Evolutionary conservation across 2,797 vertebrate genomes (phyloP).

Genomic region (Danio jaintianensis): DNA sequence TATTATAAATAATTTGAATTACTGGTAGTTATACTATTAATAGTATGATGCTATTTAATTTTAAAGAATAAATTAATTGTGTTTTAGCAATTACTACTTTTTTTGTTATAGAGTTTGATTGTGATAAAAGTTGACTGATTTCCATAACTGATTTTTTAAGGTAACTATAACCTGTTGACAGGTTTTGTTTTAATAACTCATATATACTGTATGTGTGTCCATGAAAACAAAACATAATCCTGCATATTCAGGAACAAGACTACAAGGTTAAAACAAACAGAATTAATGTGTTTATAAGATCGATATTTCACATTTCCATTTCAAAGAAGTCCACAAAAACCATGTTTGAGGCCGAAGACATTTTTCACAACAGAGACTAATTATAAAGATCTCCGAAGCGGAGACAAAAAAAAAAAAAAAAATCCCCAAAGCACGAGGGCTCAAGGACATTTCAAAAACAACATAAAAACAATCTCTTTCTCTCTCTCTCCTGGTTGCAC

Average conservation of each 20-base stretch:
- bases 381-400: conserved; percentile 48
- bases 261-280: conserved; percentile 12
- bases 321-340: conserved; percentile 56
- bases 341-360: conserved; percentile 51
- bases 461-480: conserved; percentile 29
- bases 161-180: neutral
- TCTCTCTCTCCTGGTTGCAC: neutral
- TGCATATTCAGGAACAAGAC: conserved; percentile 9
- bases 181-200: neutral
- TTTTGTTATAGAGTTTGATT: no score
- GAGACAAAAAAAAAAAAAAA: conserved; percentile 18
- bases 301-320: conserved; percentile 55
- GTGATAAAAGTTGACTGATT: no score
- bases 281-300: conserved; percentile 43
- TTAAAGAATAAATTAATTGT: no score
- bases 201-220: neutral
- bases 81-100: no score
- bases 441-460: conserved; percentile 58
- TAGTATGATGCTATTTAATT: no score
- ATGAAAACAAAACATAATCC: conserved; percentile 20
- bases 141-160: neutral
- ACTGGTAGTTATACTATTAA: no score
- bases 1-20: no score
- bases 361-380: conserved; percentile 60
- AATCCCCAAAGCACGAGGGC: conserved; percentile 39